These are phyloP conservation scores for Scaptomyza cyrtandrae DNA, from an alignment of 2,888 invertebrate genomes.

Conservation along the genomic window DNA sequence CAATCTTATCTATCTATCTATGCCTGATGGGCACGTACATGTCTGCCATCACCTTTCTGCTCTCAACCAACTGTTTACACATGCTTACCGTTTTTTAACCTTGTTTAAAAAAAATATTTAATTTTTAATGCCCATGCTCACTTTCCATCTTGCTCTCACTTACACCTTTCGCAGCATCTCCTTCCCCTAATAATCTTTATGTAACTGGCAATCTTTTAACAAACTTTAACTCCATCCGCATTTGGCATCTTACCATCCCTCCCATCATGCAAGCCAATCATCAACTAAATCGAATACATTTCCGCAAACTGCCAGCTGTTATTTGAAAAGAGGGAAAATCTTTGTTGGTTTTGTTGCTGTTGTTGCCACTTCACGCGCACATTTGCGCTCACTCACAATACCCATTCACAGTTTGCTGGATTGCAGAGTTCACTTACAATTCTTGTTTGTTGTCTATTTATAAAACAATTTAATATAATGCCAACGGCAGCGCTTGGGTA, in stretches of 20 bases:
- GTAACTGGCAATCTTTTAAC: constrained; percentile 12
- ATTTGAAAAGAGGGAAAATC: constrained; percentile 3
- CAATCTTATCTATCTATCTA: constrained; percentile 9
- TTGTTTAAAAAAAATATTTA: neutral
- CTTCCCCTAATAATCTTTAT: no score
- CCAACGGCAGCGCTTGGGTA: constrained; percentile 36
- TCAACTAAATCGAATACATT: constrained; percentile 33
- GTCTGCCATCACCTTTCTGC: neutral
- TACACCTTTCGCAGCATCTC: neutral
- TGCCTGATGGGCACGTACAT: neutral
- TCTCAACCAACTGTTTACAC: neutral
- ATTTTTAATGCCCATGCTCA: neutral
- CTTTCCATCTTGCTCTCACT: neutral
- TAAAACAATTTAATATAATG: constrained; percentile 63
- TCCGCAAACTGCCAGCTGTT: constrained; percentile 29
- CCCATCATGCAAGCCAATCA: constrained; percentile 8
- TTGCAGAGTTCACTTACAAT: constrained; percentile 14
- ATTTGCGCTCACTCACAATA: constrained; percentile 1
- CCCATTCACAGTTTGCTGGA: neutral
- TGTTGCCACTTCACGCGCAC: constrained; percentile 2
- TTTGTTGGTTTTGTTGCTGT: neutral
- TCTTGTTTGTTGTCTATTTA: constrained; percentile 54
- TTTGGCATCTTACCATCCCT: neutral
- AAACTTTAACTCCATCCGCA: constrained; percentile 3
- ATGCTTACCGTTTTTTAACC: constrained; percentile 10